Evolutionary conservation across 2,888 invertebrate genomes (phyloP).

Genomic region (Andrena chrysosceles): DNA sequence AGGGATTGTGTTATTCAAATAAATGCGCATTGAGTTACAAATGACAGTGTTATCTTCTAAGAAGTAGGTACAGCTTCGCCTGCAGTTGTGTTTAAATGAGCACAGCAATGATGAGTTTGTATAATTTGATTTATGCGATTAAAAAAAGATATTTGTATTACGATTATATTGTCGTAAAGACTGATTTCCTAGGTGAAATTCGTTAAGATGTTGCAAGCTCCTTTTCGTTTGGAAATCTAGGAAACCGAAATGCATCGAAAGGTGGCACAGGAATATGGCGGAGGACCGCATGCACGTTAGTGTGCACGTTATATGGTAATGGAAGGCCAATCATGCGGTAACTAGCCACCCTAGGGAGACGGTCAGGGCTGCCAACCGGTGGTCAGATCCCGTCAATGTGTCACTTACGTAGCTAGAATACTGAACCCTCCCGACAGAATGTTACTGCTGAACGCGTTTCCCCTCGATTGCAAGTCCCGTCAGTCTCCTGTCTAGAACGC

Average conservation of each 20-base stretch:
- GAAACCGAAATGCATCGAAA: slow-evolving; percentile 56
- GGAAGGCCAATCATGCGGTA: slow-evolving; percentile 85
- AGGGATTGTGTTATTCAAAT: not conserved
- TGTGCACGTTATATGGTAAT: slow-evolving; percentile 83
- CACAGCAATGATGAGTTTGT: too few relatives aligned
- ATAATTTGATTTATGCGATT: too few relatives aligned
- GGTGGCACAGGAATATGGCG: slow-evolving; percentile 65
- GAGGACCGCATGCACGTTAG: slow-evolving; percentile 72
- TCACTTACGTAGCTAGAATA: slow-evolving; percentile 84
- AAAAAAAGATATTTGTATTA: too few relatives aligned
- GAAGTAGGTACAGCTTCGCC: too few relatives aligned
- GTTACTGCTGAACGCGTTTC: slow-evolving; percentile 73
- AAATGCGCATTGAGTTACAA: too few relatives aligned
- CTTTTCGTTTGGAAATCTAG: slow-evolving; percentile 24
- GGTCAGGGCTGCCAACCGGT: slow-evolving; percentile 83
- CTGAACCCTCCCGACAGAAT: slow-evolving; percentile 79
- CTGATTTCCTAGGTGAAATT: not conserved
- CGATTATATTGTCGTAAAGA: too few relatives aligned
- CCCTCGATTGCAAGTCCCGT: slow-evolving; percentile 78
- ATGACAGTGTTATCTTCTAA: too few relatives aligned
- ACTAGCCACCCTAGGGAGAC: slow-evolving; percentile 84
- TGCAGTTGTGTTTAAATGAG: too few relatives aligned
- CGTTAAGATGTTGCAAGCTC: not conserved
- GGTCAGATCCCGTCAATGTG: slow-evolving; percentile 85
- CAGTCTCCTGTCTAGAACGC: slow-evolving; percentile 74